A percentile compares a stretch with the other conserved stretches of the same genome.
Conservation (phyloP, 2,888 invertebrate species). For the Ametastegia equiseti region DNA sequence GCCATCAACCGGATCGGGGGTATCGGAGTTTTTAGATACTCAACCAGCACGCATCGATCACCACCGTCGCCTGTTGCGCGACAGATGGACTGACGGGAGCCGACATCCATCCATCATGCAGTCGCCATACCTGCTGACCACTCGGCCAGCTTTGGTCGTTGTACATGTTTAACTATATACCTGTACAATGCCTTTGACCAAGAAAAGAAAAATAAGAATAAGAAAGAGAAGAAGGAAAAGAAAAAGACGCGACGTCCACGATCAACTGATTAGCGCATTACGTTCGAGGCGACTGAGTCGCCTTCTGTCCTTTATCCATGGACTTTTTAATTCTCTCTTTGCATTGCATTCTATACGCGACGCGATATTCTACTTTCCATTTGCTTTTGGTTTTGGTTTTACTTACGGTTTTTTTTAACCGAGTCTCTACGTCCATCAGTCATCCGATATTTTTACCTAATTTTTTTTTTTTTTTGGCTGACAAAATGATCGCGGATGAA, state of each 20-base stretch:
- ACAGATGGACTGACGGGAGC: conserved; percentile 58
- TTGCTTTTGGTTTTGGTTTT: conserved; percentile 53
- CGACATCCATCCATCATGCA: conserved; percentile 71
- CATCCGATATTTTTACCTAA: conserved; percentile 39
- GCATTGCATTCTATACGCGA: conserved; percentile 27
- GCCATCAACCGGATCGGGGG: not conserved
- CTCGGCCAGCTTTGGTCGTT: conserved; percentile 49
- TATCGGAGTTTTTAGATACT: conserved; percentile 43
- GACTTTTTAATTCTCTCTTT: conserved; percentile 36
- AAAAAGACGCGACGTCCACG: conserved; percentile 31
- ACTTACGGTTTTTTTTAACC: conserved; percentile 53
- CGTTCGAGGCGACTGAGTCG: conserved; percentile 50
- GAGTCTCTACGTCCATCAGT: conserved; percentile 52
- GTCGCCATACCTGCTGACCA: conserved; percentile 67
- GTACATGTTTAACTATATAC: conserved; percentile 47
- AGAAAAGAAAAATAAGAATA: too few species aligned
- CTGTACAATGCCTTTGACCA: not conserved
- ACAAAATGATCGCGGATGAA: not conserved
- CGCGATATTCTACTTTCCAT: conserved; percentile 46
- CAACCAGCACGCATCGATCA: conserved; percentile 71
- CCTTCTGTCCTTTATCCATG: conserved; percentile 48
- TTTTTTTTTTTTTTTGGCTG: not conserved
- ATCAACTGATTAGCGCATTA: conserved; percentile 48
- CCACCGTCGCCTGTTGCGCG: conserved; percentile 72
- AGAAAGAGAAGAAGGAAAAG: too few species aligned